A percentile compares a stretch with the other conserved stretches of the same genome.
Conservation (phyloP, 2,113 vertebrate species). For the Heterochromis multidens region DNA sequence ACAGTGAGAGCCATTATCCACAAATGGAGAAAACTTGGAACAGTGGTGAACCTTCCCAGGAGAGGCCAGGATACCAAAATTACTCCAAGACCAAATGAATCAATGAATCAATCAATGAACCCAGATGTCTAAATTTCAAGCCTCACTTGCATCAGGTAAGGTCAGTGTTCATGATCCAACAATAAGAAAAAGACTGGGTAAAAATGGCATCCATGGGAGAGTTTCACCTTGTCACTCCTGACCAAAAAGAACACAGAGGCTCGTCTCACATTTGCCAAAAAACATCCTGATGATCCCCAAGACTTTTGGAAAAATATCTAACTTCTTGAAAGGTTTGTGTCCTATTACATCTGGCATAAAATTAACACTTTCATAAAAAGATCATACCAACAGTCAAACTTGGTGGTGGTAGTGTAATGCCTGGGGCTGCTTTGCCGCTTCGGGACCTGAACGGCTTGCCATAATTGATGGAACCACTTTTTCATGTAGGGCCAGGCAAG, state of each 20-base stretch:
- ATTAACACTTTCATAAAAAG: neutral
- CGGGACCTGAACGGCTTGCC: neutral
- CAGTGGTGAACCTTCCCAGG: no score
- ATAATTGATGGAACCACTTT: neutral
- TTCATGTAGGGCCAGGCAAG: no score
- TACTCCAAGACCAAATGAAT: no score
- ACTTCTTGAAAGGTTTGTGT: neutral
- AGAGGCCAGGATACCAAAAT: no score
- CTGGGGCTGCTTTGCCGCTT: neutral
- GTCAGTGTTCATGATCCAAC: no score
- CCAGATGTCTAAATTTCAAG: no score
- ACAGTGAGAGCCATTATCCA: no score
- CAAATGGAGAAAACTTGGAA: no score
- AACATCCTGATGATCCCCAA: neutral
- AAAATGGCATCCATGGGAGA: neutral
- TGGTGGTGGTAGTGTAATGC: neutral
- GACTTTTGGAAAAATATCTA: neutral
- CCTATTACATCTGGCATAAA: neutral
- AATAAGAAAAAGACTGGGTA: no score
- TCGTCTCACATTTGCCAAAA: neutral
- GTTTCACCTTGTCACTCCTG: neutral
- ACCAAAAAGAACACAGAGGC: neutral
- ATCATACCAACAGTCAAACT: neutral
- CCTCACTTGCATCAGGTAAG: no score
- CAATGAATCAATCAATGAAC: no score